Evolutionary conservation across 2,888 invertebrate genomes (phyloP).

Genomic region (Lasioglossum lativentre): DNA sequence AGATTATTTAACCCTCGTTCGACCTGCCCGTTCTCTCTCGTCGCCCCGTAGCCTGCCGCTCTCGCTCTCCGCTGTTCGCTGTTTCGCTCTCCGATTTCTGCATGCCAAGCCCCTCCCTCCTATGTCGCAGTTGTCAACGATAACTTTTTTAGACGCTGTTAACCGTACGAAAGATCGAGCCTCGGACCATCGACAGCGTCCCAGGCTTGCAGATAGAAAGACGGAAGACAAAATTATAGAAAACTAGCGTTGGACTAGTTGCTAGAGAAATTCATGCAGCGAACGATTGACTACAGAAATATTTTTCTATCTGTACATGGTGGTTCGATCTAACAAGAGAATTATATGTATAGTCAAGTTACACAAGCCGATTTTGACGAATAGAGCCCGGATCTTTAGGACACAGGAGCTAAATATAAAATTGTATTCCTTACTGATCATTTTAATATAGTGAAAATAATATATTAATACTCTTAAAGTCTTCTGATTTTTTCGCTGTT

Average conservation of each 20-base stretch:
- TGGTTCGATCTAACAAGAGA: no score
- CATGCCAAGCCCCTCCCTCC: neutral
- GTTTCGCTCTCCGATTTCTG: conserved; percentile 3
- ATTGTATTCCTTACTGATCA: no score
- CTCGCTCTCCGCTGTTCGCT: neutral
- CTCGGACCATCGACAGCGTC: neutral
- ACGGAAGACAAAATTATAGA: neutral
- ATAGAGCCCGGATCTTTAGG: no score
- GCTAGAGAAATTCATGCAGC: no score
- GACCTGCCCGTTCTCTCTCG: conserved; percentile 61
- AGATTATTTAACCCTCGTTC: conserved; percentile 82
- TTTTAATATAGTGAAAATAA: no score
- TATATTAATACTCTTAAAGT: no score
- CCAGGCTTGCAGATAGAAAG: neutral
- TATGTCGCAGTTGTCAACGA: neutral
- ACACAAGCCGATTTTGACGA: no score
- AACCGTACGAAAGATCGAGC: neutral
- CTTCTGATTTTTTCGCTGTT: no score
- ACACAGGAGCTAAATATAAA: no score
- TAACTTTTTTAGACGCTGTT: neutral
- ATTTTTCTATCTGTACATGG: neutral
- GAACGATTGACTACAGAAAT: neutral
- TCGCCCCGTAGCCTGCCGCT: conserved; percentile 13
- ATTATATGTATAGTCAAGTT: no score
- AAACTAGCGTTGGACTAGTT: neutral